Evolutionary conservation across 2,113 vertebrate genomes (phyloP).

Genomic region (Gallinago media): DNA sequence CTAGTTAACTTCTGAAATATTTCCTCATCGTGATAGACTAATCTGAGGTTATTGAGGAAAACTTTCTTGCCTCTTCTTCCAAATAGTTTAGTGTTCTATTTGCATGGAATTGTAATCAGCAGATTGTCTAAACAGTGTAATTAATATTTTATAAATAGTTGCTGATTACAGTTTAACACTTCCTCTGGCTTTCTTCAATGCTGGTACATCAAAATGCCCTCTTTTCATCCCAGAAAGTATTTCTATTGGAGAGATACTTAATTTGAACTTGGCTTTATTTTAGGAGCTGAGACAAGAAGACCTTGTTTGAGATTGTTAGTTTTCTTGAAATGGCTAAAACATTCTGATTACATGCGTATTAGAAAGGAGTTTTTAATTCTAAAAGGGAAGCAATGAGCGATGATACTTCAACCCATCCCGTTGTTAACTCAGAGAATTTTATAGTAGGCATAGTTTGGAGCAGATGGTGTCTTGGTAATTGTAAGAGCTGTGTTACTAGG

Average conservation of each 20-base stretch:
- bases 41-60: not conserved
- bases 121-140: not conserved
- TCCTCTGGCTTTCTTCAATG: not conserved
- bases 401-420: not conserved
- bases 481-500: not conserved
- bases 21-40: not conserved
- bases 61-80: not conserved
- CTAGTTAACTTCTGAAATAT: not conserved
- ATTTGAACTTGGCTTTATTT: not conserved
- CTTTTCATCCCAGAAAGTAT: not conserved
- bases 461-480: not conserved
- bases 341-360: rapidly evolving
- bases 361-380: not conserved
- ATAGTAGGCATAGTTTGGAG: not conserved
- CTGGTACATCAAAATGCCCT: not conserved
- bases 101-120: not conserved
- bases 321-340: not conserved
- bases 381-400: not conserved
- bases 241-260: not conserved
- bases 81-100: not conserved
- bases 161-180: not conserved
- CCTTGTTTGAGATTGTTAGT: not conserved
- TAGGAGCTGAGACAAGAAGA: not conserved
- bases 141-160: not conserved
- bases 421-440: not conserved